Conservation (phyloP, 2,797 vertebrate genomes). For the Coregonus ussuriensis region DNA sequence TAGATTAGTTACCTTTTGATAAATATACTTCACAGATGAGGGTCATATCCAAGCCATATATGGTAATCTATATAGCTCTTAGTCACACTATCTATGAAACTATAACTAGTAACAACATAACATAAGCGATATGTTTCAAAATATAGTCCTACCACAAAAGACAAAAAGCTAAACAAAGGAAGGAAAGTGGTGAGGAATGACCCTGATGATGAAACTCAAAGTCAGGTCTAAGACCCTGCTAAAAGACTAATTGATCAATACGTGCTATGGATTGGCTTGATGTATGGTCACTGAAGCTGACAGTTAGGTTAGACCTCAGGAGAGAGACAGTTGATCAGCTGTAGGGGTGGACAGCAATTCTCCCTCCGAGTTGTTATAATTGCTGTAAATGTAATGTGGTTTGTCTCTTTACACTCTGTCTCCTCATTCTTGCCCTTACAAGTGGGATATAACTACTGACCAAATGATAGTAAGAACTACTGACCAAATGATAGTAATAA, state of each 20-base stretch:
- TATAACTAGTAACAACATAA: background rate
- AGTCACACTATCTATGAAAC: background rate
- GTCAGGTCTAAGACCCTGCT: background rate
- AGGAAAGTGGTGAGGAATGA: background rate
- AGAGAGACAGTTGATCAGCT: background rate
- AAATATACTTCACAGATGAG: no score
- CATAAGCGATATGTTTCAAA: background rate
- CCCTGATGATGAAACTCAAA: background rate
- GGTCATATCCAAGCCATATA: background rate
- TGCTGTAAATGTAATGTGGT: no score
- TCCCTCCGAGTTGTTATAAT: conserved; percentile 4
- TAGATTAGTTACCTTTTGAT: no score
- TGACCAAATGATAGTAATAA: no score
- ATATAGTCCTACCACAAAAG: conserved; percentile 13
- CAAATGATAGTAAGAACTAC: background rate
- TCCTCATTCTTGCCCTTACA: background rate
- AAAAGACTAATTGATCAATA: background rate
- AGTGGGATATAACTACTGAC: background rate
- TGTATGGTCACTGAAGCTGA: background rate
- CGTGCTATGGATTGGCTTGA: background rate
- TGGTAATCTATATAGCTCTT: background rate
- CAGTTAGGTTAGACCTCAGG: background rate
- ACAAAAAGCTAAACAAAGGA: conserved; percentile 19
- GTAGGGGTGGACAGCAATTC: background rate
- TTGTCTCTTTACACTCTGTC: no score